Conservation (phyloP, 2,888 invertebrate species). For the Ptychoptera contaminata region DNA sequence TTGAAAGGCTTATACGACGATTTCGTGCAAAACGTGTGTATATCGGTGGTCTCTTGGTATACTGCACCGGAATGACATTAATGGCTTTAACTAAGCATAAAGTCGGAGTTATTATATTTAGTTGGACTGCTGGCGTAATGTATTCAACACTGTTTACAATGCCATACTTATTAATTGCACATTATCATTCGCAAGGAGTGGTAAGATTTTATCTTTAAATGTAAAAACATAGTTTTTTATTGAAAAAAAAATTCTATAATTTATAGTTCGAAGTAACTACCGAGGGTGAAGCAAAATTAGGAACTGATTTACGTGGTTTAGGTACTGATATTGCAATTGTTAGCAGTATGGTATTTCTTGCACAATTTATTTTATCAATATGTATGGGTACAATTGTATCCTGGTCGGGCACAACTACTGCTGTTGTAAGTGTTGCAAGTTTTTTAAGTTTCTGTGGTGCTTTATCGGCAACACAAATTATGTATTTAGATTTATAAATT, state of each 20-base stretch:
- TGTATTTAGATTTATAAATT: conserved; percentile 69
- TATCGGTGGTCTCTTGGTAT: conserved; percentile 74
- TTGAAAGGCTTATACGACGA: conserved; percentile 69
- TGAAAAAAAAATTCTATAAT: background rate
- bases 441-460: conserved; percentile 74
- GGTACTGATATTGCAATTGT: conserved; percentile 92
- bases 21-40: conserved; percentile 68
- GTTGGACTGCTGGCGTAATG: conserved; percentile 92
- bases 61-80: conserved; percentile 74
- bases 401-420: conserved; percentile 67
- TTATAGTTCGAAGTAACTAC: conserved; percentile 43
- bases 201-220: conserved; percentile 40
- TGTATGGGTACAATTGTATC: conserved; percentile 75
- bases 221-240: too few species aligned
- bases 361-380: conserved; percentile 79
- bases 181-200: conserved; percentile 81
- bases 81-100: conserved; percentile 66
- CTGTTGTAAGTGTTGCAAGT: conserved; percentile 75
- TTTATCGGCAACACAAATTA: conserved; percentile 68
- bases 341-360: conserved; percentile 90
- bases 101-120: conserved; percentile 69
- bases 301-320: conserved; percentile 62
- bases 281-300: conserved; percentile 37
- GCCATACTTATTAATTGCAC: conserved; percentile 87
- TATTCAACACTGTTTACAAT: conserved; percentile 95